Conservation (phyloP, 1,140 invertebrate genomes). For the Chlorops oryzae region DNA sequence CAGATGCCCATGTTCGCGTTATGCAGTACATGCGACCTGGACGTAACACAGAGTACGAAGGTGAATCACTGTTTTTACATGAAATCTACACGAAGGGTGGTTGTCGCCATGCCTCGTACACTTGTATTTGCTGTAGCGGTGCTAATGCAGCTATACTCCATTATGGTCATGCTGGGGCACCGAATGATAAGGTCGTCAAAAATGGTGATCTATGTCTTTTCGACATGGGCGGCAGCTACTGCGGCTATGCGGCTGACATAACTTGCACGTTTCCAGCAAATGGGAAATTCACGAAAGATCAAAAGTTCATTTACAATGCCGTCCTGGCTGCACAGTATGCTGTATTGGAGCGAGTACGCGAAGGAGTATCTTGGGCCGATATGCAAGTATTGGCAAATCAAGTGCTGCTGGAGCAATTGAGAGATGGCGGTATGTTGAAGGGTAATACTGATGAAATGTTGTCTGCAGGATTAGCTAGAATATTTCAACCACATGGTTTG, state of each 20-base stretch:
- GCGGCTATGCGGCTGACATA: conserved; percentile 94
- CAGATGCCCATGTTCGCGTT: conserved; percentile 85
- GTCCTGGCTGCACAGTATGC: conserved; percentile 79
- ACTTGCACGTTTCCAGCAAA: conserved; percentile 93
- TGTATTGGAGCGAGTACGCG: conserved; percentile 75
- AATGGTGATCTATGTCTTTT: conserved; percentile 93
- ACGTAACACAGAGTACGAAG: conserved; percentile 89
- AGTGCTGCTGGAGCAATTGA: conserved; percentile 69
- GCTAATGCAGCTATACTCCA: conserved; percentile 84
- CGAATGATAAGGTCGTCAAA: conserved; percentile 74
- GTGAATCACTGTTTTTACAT: conserved; percentile 81
- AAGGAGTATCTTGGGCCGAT: conserved; percentile 86
- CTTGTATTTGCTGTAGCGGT: conserved; percentile 91
- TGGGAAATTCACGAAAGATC: conserved; percentile 90
- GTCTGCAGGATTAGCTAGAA: conserved; percentile 65
- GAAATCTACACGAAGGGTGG: conserved; percentile 76
- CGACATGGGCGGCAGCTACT: conserved; percentile 98
- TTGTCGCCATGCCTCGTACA: conserved; percentile 84
- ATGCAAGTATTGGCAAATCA: conserved; percentile 88
- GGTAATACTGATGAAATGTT: conserved; percentile 85
- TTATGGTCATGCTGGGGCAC: conserved; percentile 94
- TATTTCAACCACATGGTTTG: conserved; percentile 95
- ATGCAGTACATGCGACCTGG: conserved; percentile 65
- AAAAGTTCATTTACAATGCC: conserved; percentile 91
- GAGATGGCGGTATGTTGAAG: conserved; percentile 66